Conservation (phyloP, 2,888 invertebrate genomes). For the Macroteleia sp. region DNA sequence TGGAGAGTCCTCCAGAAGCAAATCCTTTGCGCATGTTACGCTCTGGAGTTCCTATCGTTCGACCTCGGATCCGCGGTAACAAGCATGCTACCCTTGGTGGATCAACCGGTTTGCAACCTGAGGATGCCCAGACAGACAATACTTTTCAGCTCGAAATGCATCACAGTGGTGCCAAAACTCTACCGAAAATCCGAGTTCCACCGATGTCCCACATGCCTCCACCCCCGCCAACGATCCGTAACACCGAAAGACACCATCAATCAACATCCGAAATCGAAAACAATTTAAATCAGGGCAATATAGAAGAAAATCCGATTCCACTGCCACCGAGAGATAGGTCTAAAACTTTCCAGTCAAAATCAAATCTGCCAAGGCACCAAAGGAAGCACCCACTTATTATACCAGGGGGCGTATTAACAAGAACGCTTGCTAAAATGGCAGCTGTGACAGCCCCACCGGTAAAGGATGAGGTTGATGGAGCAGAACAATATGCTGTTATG, state of each 20-base stretch:
- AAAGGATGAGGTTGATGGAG: constrained; percentile 81
- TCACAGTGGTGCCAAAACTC: constrained; percentile 78
- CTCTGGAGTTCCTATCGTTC: constrained; percentile 86
- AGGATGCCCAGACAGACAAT: constrained; percentile 59
- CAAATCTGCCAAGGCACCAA: constrained; percentile 89
- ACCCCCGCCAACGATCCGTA: constrained; percentile 67
- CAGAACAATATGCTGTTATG: constrained; percentile 51
- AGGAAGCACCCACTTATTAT: constrained; percentile 93
- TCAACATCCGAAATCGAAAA: constrained; percentile 74
- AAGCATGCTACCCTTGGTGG: constrained; percentile 82
- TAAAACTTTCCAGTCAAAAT: constrained; percentile 86
- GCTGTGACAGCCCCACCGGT: constrained; percentile 82
- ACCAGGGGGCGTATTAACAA: constrained; percentile 87
- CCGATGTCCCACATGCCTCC: constrained; percentile 74
- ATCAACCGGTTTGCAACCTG: constrained; percentile 68
- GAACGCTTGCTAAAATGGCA: constrained; percentile 87
- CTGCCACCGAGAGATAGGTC: constrained; percentile 91
- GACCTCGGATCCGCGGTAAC: constrained; percentile 85
- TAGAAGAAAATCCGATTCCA: constrained; percentile 88
- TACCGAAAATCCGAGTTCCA: constrained; percentile 78
- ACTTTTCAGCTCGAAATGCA: constrained; percentile 73
- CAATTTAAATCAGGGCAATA: constrained; percentile 77
- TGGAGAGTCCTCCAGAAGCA: constrained; percentile 78
- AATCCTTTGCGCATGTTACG: constrained; percentile 89
- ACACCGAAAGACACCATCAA: constrained; percentile 72